Base-by-base conservation (phyloP, 2,888 invertebrate genomes). In the Aspidiotus rigidus region DNA sequence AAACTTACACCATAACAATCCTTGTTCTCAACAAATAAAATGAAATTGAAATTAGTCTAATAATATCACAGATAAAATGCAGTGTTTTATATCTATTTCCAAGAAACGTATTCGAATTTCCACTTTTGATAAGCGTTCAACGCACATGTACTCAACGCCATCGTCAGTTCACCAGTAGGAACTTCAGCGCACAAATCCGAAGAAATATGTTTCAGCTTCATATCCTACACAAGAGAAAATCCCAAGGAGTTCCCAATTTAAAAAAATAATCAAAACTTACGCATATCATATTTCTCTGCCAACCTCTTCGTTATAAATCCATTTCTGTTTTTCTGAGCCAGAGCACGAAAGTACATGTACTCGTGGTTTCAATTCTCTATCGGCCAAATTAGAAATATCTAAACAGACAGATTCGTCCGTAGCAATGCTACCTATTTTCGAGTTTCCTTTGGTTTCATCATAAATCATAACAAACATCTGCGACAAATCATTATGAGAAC, bases 391-490 rank as follows among this genome's bases (percentile, higher is more conserved):
- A 0, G 85, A 84, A 28, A 85, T 85, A 75, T 93, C 91, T 70
- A 94, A 79, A 74, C 94, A 94, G 7, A 93, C 81, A 8, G 89
- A 90, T 77, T 93, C 93, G 75, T 94, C 92, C 0, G 88, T 89
- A 89, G 92, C 92, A 64, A 93, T 79, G 71, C 81, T 62, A 17
- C 53, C 42, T 8, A 82, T 63, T 13, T n/a, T 41, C 0, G 70
- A 62, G 13, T 40, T 11, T 28, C 28, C 28, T 28, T 28, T 28
- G 11, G 62, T 11, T 7, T 61, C 42, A 8, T 63, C 69, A 6
- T 61, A 62, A 1, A 64, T 61, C 78, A 86, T 86, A 5, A 89
- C 85, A 73, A 89, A 81, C 80, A 90, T 83, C 76, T 89, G 88
- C 66, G 86, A 82, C 67, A 85, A 80, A 74, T 69, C 62, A 13